Evolutionary conservation across 2,797 vertebrate species (phyloP).

Genomic region (Phoebastria nigripes): DNA sequence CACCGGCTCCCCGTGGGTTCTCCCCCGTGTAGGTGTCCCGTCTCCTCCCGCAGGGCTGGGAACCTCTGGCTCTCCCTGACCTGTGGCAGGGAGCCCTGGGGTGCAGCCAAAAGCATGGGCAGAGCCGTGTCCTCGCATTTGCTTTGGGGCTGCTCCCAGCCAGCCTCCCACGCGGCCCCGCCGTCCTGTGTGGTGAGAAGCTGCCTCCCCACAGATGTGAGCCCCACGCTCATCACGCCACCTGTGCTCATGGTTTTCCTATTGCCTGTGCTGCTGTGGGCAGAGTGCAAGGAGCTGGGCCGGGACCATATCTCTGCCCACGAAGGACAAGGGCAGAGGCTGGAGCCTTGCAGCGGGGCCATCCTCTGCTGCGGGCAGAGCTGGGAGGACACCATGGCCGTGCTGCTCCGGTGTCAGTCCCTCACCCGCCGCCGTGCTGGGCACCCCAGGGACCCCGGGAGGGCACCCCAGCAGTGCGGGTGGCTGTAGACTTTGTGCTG

Average conservation of each 20-base stretch:
- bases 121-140: background rate
- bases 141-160: background rate
- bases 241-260: rapidly evolving
- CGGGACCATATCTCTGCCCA: rapidly evolving
- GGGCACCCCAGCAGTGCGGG: background rate
- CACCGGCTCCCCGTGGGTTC: rapidly evolving
- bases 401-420: rapidly evolving
- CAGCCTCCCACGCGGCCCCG: background rate
- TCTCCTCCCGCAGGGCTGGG: background rate
- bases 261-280: background rate
- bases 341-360: background rate
- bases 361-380: background rate
- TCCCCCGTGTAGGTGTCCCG: rapidly evolving
- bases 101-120: background rate
- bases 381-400: background rate
- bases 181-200: background rate
- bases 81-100: background rate
- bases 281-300: background rate
- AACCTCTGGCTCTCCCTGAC: background rate
- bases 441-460: background rate
- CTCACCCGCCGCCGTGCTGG: background rate
- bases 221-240: background rate
- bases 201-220: background rate
- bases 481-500: background rate
- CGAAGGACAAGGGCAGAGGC: background rate